Percentiles rank a stretch among this genome's conserved stretches.
Evolutionary conservation across 2,797 vertebrate genomes (phyloP).

Genomic region (Manis javanica): DNA sequence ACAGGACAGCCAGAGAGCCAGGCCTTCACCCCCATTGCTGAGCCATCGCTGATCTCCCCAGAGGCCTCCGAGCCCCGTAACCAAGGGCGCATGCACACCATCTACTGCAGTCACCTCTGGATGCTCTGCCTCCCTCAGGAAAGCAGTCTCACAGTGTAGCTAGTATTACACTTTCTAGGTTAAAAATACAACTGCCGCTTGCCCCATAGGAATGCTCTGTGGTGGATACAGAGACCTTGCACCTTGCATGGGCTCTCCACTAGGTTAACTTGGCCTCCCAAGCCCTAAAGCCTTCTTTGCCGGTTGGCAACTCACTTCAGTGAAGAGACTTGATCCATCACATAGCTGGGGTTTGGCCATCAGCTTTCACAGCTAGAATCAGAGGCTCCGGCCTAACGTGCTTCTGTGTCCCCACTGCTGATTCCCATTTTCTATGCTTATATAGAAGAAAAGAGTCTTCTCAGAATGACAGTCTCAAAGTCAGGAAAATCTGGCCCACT

Average conservation of each 20-base stretch:
- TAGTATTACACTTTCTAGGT: background rate
- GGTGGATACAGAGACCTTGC: too few relatives aligned
- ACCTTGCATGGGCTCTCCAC: fast-evolving
- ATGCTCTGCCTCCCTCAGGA: background rate
- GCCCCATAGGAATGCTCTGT: fast-evolving
- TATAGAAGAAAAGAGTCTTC: background rate
- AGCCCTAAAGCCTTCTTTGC: background rate
- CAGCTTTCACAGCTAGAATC: fast-evolving
- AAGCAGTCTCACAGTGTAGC: background rate
- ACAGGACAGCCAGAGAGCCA: background rate
- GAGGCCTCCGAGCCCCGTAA: background rate
- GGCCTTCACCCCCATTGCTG: too few relatives aligned
- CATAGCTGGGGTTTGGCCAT: fast-evolving
- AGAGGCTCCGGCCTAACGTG: fast-evolving
- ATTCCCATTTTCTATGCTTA: fast-evolving
- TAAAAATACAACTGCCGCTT: background rate
- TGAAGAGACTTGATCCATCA: fast-evolving
- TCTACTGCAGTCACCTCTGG: background rate
- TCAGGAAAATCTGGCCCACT: background rate
- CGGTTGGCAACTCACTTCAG: too few relatives aligned
- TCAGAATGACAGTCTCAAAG: background rate
- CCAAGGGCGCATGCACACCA: fast-evolving
- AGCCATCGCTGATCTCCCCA: fast-evolving
- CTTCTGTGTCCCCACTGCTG: background rate
- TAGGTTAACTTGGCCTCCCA: fast-evolving